Conservation (phyloP, 2,888 invertebrate genomes). For the Ophion slaviceki region DNA sequence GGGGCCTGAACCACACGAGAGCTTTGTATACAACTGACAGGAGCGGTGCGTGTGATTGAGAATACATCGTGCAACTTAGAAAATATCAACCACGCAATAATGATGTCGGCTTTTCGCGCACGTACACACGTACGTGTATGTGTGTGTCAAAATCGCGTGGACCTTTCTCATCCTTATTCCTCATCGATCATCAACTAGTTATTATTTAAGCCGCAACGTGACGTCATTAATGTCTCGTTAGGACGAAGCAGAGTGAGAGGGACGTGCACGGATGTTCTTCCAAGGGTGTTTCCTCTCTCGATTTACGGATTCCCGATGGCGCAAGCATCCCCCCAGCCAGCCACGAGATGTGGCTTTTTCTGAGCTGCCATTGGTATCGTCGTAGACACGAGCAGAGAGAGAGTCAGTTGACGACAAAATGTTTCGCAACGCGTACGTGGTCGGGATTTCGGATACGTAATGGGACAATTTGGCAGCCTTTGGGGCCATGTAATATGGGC, state of each 20-base stretch:
- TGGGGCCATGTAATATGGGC: neutral
- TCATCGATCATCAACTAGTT: constrained; percentile 83
- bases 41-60: constrained; percentile 69
- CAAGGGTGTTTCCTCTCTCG: constrained; percentile 36
- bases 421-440: constrained; percentile 19
- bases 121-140: constrained; percentile 35
- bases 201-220: constrained; percentile 83
- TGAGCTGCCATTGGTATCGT: neutral
- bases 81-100: constrained; percentile 76
- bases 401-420: constrained; percentile 13
- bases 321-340: neutral
- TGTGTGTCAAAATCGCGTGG: constrained; percentile 16
- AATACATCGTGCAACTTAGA: constrained; percentile 73
- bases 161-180: constrained; percentile 50
- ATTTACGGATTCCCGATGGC: constrained; percentile 68
- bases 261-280: constrained; percentile 26
- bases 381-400: constrained; percentile 45
- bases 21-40: constrained; percentile 57
- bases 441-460: constrained; percentile 28
- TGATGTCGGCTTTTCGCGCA: constrained; percentile 71
- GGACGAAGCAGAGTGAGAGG: constrained; percentile 58
- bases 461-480: constrained; percentile 40
- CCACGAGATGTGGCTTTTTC: constrained; percentile 3
- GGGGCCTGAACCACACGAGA: constrained; percentile 12
- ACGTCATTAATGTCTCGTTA: constrained; percentile 83